A percentile compares a stretch with the other conserved stretches of the same genome.
phyloP scores from a whole-genome alignment of 1,140 invertebrate species.

The Penaeus chinensis region DNA sequence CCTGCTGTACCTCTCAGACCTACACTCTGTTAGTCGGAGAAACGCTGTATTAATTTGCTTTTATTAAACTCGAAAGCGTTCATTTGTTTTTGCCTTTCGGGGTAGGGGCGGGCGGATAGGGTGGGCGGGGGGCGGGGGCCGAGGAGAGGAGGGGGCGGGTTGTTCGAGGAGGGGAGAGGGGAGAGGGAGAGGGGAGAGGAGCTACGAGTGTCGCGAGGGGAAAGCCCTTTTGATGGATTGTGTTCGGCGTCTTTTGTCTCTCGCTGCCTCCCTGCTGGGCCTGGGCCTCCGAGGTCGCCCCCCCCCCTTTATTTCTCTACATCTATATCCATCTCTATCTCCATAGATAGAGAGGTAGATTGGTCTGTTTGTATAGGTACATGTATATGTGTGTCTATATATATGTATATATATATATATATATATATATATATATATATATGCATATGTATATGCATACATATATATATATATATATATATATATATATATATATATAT shows the following conservation, averaged over 20 bases:
- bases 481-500: background rate
- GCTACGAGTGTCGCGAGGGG: too few relatives aligned
- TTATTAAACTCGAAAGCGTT: constrained; percentile 49
- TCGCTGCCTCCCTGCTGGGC: too few relatives aligned
- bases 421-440: background rate
- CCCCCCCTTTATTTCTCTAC: background rate
- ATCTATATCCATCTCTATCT: background rate
- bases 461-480: background rate
- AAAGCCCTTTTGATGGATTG: too few relatives aligned
- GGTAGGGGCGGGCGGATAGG: background rate
- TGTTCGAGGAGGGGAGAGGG: background rate
- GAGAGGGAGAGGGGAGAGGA: background rate
- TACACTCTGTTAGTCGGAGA: constrained; percentile 27
- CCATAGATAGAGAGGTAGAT: background rate
- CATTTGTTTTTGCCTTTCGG: constrained; percentile 26
- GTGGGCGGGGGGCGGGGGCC: background rate
- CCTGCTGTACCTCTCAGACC: constrained; percentile 1
- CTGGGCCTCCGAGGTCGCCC: too few relatives aligned
- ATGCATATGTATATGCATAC: background rate
- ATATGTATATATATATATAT: background rate
- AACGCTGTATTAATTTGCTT: constrained; percentile 57
- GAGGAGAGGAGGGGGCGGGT: background rate
- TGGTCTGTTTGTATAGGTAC: background rate
- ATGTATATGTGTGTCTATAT: background rate
- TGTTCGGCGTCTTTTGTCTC: too few relatives aligned